These are phyloP conservation scores for Lontra canadensis DNA, from an alignment of 2,113 vertebrate species.

Conservation along the genomic window DNA sequence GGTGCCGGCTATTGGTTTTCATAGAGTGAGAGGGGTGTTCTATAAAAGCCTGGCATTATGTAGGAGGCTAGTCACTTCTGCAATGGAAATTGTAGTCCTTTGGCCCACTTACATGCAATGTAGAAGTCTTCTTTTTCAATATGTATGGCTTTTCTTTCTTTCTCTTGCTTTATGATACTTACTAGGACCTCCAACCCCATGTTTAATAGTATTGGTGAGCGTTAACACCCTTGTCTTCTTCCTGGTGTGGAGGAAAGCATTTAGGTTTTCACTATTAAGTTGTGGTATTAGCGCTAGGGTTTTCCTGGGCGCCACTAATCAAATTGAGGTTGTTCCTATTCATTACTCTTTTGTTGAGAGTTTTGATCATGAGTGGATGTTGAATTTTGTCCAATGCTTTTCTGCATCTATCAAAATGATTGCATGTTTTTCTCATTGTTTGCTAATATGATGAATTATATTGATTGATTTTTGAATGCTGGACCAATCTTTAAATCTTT, in stretches of 20 bases:
- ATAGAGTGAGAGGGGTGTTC: background rate
- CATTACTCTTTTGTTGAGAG: background rate
- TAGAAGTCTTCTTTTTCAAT: background rate
- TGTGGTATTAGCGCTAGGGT: background rate
- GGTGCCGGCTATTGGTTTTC: background rate
- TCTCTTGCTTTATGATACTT: background rate
- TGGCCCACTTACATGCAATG: background rate
- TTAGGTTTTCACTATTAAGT: background rate
- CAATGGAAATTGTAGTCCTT: background rate
- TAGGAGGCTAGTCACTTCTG: background rate
- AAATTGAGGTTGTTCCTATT: background rate
- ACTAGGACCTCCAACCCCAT: background rate
- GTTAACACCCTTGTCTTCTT: background rate
- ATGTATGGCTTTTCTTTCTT: background rate
- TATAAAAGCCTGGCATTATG: background rate
- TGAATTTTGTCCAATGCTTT: background rate
- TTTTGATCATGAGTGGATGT: conserved; percentile 14
- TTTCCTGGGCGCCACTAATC: background rate
- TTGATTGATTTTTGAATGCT: conserved; percentile 28
- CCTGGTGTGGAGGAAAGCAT: background rate
- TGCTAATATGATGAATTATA: background rate
- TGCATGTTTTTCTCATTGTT: background rate
- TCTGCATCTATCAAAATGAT: background rate
- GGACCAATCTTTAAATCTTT: background rate
- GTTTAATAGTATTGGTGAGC: background rate